Conservation (phyloP, 2,113 vertebrate species). For the Cyanistes caeruleus region DNA sequence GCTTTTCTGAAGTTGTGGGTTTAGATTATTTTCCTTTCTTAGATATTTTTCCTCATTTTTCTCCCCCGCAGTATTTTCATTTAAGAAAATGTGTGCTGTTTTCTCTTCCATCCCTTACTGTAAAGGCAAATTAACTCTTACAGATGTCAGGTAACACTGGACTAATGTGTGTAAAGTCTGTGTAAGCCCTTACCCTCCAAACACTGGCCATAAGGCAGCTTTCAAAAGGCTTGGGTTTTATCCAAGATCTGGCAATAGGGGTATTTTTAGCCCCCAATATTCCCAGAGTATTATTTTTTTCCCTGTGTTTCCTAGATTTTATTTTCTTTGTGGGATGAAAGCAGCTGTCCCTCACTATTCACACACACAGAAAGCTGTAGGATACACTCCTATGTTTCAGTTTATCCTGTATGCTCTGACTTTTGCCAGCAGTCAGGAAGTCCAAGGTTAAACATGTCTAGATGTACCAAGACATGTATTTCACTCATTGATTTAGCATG, state of each 20-base stretch:
- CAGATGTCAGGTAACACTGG: not conserved
- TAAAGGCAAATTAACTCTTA: not conserved
- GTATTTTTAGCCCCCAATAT: not conserved
- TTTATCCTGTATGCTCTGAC: not conserved
- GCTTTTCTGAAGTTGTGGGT: not conserved
- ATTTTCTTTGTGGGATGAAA: not conserved
- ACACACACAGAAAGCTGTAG: accelerated
- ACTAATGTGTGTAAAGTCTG: not conserved
- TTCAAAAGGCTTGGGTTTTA: not conserved
- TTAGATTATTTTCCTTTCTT: not conserved
- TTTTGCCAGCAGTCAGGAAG: not conserved
- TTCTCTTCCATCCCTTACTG: not conserved
- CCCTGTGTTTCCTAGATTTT: not conserved
- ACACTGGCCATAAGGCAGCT: not conserved
- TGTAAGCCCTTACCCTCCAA: not conserved
- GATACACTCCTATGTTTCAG: not conserved
- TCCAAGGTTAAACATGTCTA: not conserved
- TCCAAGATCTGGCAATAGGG: not conserved
- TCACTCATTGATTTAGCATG: not conserved
- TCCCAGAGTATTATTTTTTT: not conserved
- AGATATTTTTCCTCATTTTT: not conserved
- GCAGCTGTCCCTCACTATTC: not conserved
- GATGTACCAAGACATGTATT: not conserved
- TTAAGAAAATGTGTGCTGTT: not conserved
- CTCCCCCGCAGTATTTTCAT: not conserved